Percentiles rank a stretch among this genome's conserved stretches.
Evolutionary conservation across 2,888 invertebrate species (phyloP).

Genomic region (Megastigmus dorsalis): DNA sequence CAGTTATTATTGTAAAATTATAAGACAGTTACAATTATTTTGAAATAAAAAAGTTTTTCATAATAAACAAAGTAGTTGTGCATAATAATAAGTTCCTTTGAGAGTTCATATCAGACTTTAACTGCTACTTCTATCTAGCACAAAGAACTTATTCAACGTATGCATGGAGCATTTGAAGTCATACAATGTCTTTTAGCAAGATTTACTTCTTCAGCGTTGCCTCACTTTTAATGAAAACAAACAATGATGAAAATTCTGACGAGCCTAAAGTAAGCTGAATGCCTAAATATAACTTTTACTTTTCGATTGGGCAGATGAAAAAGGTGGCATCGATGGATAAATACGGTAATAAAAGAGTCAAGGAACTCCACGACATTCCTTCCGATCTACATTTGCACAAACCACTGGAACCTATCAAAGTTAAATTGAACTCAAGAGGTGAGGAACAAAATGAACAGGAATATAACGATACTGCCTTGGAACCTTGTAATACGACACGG

Average conservation of each 20-base stretch:
- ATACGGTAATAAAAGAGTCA: slow-evolving; percentile 61
- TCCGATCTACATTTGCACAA: slow-evolving; percentile 29
- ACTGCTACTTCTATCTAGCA: too few species aligned
- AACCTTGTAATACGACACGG: not conserved
- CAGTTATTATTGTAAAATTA: too few species aligned
- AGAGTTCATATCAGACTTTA: too few species aligned
- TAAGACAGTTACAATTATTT: too few species aligned
- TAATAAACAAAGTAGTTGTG: too few species aligned
- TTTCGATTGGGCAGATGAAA: slow-evolving; percentile 56
- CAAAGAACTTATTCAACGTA: slow-evolving; percentile 31
- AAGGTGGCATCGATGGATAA: slow-evolving; percentile 59
- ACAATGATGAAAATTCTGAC: too few species aligned
- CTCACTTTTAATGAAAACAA: too few species aligned
- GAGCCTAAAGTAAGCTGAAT: too few species aligned
- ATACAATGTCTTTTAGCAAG: too few species aligned
- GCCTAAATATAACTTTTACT: not conserved
- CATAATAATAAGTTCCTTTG: too few species aligned
- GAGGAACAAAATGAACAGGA: slow-evolving; percentile 54
- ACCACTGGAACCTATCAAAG: slow-evolving; percentile 60
- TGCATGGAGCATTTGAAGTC: slow-evolving; percentile 5
- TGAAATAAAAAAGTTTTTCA: too few species aligned
- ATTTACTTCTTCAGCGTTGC: too few species aligned
- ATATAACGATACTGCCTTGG: not conserved
- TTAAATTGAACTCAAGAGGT: slow-evolving; percentile 54
- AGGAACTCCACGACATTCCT: slow-evolving; percentile 60